Evolutionary conservation across 2,113 vertebrate species (phyloP).

Genomic region (Argyrosomus japonicus): DNA sequence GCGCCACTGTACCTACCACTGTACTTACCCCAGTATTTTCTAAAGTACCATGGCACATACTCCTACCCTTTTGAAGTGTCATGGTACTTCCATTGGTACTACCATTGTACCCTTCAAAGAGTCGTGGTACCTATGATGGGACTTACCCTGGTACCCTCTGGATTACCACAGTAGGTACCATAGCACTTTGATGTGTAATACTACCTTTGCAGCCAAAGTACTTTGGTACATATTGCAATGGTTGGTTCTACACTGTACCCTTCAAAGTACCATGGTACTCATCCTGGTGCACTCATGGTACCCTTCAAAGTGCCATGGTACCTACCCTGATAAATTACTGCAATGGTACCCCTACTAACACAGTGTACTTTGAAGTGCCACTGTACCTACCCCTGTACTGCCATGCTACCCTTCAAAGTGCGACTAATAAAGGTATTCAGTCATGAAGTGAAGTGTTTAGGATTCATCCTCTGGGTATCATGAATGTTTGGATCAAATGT

Average conservation of each 20-base stretch:
- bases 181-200: not conserved
- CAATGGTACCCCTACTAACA: not conserved
- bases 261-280: accelerated
- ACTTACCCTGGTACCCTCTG: not conserved
- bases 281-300: not conserved
- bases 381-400: too few relatives aligned
- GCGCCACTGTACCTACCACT: too few relatives aligned
- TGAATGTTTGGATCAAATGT: too few relatives aligned
- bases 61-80: too few relatives aligned
- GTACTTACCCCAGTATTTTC: too few relatives aligned
- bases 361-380: too few relatives aligned
- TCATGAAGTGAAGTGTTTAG: too few relatives aligned
- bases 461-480: too few relatives aligned
- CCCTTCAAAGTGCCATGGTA: not conserved
- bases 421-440: too few relatives aligned
- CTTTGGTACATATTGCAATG: too few relatives aligned
- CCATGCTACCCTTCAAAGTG: too few relatives aligned
- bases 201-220: not conserved
- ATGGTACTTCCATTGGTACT: not conserved
- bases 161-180: not conserved
- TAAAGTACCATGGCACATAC: too few relatives aligned
- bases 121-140: not conserved
- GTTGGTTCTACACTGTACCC: not conserved
- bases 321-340: not conserved
- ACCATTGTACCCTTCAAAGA: not conserved